Evolutionary conservation across 2,797 vertebrate genomes (phyloP), one percentile per base, ranked within the genome.

Genomic region (Coccyzus lansbergi): DNA sequence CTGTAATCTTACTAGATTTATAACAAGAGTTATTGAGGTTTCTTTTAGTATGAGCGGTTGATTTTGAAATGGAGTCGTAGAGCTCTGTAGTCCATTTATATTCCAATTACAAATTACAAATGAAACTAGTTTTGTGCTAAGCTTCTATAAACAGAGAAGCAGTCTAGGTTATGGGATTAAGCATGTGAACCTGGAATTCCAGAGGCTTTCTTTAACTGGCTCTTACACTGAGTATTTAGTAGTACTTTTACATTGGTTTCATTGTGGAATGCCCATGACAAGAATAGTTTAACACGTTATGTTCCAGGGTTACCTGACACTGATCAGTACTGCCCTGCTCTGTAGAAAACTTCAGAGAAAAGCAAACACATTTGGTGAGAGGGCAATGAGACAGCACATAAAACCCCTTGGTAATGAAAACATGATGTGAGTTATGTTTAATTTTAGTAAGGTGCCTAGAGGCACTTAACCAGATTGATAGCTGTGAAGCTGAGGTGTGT

Each of bases 161-260:
- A 69, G 9, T 60, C 42, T 75, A 55, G 14, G 22, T 60, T 79
- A 31, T 60, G 60, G 40, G 34, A 55, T 42, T 60, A 62, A 78
- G n/a, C 24, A 49, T 21, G 19, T 55, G 44, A 89, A 55, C 69
- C 72, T 87, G 64, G 72, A 92, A 92, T 95, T 94, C 53, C 67
- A 75, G 42, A 58, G 67, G 18, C 34, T 78, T 91, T 71, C 34
- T 92, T 94, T 71, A 88, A 62, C 7, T 11, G 26, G 53, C 34
- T 80, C 20, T 51, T 90, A 7, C 16, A 17, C 25, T 77, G 59
- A 70, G 48, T 80, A 34, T 69, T 86, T 90, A 33, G 88, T 77
- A 20, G 51, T 78, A 12, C 78, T 86, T 88, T 81, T 59, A 29
- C 28, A 36, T 81, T 25, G 51, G 29, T 89, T 91, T 89, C 11